Evolutionary conservation across 2,888 invertebrate species (phyloP).

Genomic region (Drosophila pseudotakahashii): DNA sequence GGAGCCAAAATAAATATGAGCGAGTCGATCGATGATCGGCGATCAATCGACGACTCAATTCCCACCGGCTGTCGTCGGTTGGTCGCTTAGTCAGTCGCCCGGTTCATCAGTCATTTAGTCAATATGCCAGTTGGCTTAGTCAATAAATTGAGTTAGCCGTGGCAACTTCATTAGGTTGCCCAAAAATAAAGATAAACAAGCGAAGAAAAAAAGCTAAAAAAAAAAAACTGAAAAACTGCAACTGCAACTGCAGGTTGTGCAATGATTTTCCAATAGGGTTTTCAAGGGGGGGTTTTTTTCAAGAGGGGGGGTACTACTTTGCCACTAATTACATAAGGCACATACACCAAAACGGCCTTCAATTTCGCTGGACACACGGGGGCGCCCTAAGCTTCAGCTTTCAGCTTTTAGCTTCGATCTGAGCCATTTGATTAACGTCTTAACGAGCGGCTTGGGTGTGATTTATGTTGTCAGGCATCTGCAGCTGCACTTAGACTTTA

Average conservation of each 20-base stretch:
- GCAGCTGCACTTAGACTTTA: slow-evolving; percentile 52
- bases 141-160: slow-evolving; percentile 72
- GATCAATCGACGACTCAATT: slow-evolving; percentile 51
- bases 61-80: slow-evolving; percentile 56
- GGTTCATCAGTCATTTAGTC: slow-evolving; percentile 73
- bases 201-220: slow-evolving; percentile 31
- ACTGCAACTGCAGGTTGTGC: slow-evolving; percentile 51
- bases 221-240: slow-evolving; percentile 37
- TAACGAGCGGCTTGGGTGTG: slow-evolving; percentile 70
- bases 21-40: slow-evolving; percentile 29
- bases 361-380: slow-evolving; percentile 57
- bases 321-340: slow-evolving; percentile 75
- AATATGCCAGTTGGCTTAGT: slow-evolving; percentile 69
- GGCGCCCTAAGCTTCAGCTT: slow-evolving; percentile 33
- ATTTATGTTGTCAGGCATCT: slow-evolving; percentile 64
- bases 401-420: slow-evolving; percentile 23
- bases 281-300: background rate
- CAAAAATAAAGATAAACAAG: slow-evolving; percentile 49
- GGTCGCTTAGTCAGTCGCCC: slow-evolving; percentile 19
- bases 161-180: slow-evolving; percentile 68
- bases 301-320: slow-evolving; percentile 37
- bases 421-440: slow-evolving; percentile 76
- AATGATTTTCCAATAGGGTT: slow-evolving; percentile 44
- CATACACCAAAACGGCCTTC: slow-evolving; percentile 62
- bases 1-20: slow-evolving; percentile 64